Evolutionary conservation across 2,888 invertebrate species (phyloP).

Genomic region (Latrodectus elegans): DNA sequence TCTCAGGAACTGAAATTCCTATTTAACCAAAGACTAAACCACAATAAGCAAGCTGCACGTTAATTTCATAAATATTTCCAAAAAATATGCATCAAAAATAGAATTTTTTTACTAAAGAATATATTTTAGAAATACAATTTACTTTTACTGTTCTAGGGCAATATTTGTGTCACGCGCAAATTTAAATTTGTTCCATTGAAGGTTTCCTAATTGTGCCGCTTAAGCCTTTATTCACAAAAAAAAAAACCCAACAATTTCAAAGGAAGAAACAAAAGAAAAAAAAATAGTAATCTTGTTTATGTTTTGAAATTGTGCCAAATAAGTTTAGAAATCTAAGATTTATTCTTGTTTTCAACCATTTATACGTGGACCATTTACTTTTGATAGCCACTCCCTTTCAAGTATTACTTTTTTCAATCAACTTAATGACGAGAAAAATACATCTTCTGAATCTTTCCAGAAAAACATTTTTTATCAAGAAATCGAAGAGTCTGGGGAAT

Average conservation of each 20-base stretch:
- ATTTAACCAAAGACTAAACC: too few relatives aligned
- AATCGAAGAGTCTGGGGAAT: slow-evolving; percentile 24
- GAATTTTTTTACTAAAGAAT: too few relatives aligned
- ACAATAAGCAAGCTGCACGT: too few relatives aligned
- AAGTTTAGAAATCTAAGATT: neutral
- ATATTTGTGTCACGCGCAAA: too few relatives aligned
- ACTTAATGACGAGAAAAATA: slow-evolving; percentile 9
- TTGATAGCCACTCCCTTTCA: neutral
- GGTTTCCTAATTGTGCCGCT: too few relatives aligned
- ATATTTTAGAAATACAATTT: too few relatives aligned
- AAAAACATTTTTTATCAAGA: neutral
- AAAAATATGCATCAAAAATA: too few relatives aligned
- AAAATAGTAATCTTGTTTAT: neutral
- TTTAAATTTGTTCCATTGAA: too few relatives aligned
- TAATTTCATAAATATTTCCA: too few relatives aligned
- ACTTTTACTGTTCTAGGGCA: too few relatives aligned
- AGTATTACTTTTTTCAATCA: neutral
- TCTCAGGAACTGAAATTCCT: too few relatives aligned
- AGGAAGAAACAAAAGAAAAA: neutral
- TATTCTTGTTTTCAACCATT: neutral
- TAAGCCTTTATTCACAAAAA: too few relatives aligned
- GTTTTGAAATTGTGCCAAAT: neutral
- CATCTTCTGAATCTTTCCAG: neutral
- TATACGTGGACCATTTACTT: neutral
- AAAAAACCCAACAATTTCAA: neutral